Evolutionary conservation across 2,113 vertebrate genomes (phyloP).

Genomic region (Callopanchax toddi): DNA sequence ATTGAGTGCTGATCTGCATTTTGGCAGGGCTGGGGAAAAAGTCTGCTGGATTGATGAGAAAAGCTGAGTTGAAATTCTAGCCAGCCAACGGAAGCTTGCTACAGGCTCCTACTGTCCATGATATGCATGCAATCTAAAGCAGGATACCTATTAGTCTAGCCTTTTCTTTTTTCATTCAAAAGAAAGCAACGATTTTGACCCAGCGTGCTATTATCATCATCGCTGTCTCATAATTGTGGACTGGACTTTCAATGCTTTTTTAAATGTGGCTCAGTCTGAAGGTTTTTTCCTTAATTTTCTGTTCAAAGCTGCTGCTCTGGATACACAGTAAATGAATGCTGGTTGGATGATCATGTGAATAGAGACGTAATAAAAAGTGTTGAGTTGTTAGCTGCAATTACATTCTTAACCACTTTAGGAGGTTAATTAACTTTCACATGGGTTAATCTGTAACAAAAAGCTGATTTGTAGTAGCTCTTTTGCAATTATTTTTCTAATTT

Average conservation of each 20-base stretch:
- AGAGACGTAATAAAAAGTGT: not conserved
- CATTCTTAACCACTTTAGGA: slow-evolving; percentile 18
- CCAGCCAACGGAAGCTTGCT: slow-evolving; percentile 44
- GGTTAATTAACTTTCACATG: slow-evolving; percentile 6
- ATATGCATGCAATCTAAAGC: slow-evolving; percentile 45
- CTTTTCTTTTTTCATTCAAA: slow-evolving; percentile 10
- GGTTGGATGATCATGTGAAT: slow-evolving; percentile 4
- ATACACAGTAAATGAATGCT: not conserved
- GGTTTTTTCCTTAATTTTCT: slow-evolving; percentile 19
- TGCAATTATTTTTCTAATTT: not conserved
- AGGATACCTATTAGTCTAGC: slow-evolving; percentile 40
- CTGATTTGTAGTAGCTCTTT: not conserved
- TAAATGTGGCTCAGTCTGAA: slow-evolving; percentile 7
- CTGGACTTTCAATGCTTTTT: slow-evolving; percentile 13
- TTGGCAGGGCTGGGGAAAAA: slow-evolving; percentile 59
- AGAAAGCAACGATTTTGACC: slow-evolving; percentile 25
- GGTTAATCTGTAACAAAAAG: slow-evolving; percentile 18
- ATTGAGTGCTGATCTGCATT: slow-evolving; percentile 75
- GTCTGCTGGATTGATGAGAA: slow-evolving; percentile 73
- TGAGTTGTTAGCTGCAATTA: slow-evolving; percentile 6
- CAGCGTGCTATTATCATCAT: slow-evolving; percentile 8
- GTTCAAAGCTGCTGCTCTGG: not conserved
- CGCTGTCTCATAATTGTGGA: slow-evolving; percentile 8
- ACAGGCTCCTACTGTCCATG: slow-evolving; percentile 49
- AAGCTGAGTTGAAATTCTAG: slow-evolving; percentile 68